phyloP scores from a whole-genome alignment of 1,140 invertebrate species.

The Dendroctonus ponderosae region DNA sequence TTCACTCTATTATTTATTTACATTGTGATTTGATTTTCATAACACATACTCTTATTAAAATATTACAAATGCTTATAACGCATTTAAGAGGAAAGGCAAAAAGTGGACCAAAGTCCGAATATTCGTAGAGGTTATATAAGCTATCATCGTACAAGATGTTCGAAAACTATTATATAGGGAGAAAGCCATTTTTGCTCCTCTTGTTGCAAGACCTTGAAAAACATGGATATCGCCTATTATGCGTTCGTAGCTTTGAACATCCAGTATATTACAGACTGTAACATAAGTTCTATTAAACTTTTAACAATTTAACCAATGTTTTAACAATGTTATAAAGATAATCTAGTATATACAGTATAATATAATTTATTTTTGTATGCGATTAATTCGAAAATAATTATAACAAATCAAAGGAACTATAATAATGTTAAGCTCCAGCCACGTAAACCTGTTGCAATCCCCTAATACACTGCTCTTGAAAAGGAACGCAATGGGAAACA shows the following conservation, averaged over 20 bases:
- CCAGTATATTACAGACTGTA: conserved; percentile 19
- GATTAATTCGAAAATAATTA: neutral
- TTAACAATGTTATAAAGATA: conserved; percentile 32
- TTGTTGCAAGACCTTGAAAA: no score
- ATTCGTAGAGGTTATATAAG: conserved; percentile 17
- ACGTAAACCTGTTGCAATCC: neutral
- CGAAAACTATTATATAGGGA: neutral
- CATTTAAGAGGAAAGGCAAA: conserved; percentile 38
- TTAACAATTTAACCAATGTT: conserved; percentile 29
- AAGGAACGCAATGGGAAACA: no score
- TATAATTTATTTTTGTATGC: conserved; percentile 7
- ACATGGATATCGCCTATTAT: neutral
- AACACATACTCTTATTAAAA: conserved; percentile 35
- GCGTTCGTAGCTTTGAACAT: conserved; percentile 12
- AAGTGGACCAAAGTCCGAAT: conserved; percentile 38
- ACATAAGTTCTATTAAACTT: conserved; percentile 28
- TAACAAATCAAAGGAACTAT: neutral
- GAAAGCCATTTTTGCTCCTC: neutral
- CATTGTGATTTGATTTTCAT: conserved; percentile 17
- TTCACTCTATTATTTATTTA: conserved; percentile 13
- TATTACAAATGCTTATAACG: conserved; percentile 37
- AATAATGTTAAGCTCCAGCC: conserved; percentile 2
- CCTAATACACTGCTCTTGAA: no score
- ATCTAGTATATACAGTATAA: conserved; percentile 31
- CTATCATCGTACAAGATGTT: conserved; percentile 14